Base-by-base conservation (phyloP, 2,113 vertebrate species). In the Sclerurus mexicanus region DNA sequence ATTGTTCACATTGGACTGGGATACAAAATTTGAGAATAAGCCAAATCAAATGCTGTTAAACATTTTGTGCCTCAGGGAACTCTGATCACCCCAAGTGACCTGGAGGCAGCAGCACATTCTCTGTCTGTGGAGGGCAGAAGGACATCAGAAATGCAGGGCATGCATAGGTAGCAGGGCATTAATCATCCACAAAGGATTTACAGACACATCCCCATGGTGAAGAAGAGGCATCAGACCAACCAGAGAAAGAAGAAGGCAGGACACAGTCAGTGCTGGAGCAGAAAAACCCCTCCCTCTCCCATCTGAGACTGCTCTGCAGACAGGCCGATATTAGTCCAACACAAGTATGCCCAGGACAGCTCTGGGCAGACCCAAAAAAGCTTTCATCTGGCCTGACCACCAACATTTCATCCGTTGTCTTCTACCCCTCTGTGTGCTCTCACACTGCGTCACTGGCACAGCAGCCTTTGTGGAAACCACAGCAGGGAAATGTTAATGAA, bases 401-500 rank as follows among this genome's bases (percentile, higher is more conserved):
- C 62, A 58, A 2, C 28, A 14, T 73, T 93, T 89, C 55, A 73
- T 58, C 67, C 46, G 66, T 64, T 93, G 87, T 40, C 81, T 33
- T 35, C 44, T 7, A 4, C 9, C 40, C 62, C 62, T n/a, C 16
- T 24, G 53, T 0, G 3, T 91, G 74, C 5, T 25, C 77, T 93
- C 49, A 4, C 0, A 12, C 66, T 62, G 62, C 5, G 4, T 44
- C 87, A 6, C 84, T 27, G 74, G 62, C 64, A 72, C 68, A 16
- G 84, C 47, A 59, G 46, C 47, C 1, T 0, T 5, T 0, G 63
- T 9, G 5, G 78, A 80, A 76, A 75, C 55, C 80, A 53, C 69
- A 24, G 71, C 62, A 9, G 82, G 74, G 89, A 82, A 49, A 89
- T 73, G 46, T 50, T 94, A 89, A 91, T 91, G 91, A 87, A 91